Percentiles rank a stretch among this genome's conserved stretches.
phyloP scores from a whole-genome alignment of 2,113 vertebrate genomes.

The Thamnophis sirtalis region DNA sequence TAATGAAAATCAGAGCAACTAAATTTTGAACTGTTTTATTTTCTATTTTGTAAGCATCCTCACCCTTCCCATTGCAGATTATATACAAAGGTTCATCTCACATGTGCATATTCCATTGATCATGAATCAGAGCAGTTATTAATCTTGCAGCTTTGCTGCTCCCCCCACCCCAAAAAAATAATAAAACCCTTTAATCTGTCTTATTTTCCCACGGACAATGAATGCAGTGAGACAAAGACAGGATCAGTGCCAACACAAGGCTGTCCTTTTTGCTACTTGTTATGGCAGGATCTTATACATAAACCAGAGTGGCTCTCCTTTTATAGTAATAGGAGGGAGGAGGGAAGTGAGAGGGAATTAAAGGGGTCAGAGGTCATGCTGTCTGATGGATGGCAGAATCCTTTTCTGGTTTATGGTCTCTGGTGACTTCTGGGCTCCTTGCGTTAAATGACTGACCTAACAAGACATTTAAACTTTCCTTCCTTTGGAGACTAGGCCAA shows the following conservation, averaged over 20 bases:
- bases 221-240: slow-evolving; percentile 59
- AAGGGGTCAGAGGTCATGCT: slow-evolving; percentile 37
- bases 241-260: slow-evolving; percentile 53
- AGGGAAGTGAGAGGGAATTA: slow-evolving; percentile 36
- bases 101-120: slow-evolving; percentile 47
- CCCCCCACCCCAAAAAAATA: slow-evolving; percentile 40
- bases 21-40: slow-evolving; percentile 33
- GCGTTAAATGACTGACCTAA: slow-evolving; percentile 46
- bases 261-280: slow-evolving; percentile 57
- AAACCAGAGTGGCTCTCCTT: slow-evolving; percentile 40
- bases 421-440: slow-evolving; percentile 54
- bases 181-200: slow-evolving; percentile 55
- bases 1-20: slow-evolving; percentile 18
- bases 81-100: slow-evolving; percentile 49
- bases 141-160: slow-evolving; percentile 59
- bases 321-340: slow-evolving; percentile 30
- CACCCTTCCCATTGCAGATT: slow-evolving; percentile 18
- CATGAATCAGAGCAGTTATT: slow-evolving; percentile 62
- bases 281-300: slow-evolving; percentile 45
- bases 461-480: slow-evolving; percentile 40
- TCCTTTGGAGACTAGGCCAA: slow-evolving; percentile 46
- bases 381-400: slow-evolving; percentile 38
- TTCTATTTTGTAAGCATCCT: slow-evolving; percentile 2
- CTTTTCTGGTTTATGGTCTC: slow-evolving; percentile 43
- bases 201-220: slow-evolving; percentile 65